Evolutionary conservation across 2,797 vertebrate species (phyloP).

Genomic region (Distichodus sexfasciatus): DNA sequence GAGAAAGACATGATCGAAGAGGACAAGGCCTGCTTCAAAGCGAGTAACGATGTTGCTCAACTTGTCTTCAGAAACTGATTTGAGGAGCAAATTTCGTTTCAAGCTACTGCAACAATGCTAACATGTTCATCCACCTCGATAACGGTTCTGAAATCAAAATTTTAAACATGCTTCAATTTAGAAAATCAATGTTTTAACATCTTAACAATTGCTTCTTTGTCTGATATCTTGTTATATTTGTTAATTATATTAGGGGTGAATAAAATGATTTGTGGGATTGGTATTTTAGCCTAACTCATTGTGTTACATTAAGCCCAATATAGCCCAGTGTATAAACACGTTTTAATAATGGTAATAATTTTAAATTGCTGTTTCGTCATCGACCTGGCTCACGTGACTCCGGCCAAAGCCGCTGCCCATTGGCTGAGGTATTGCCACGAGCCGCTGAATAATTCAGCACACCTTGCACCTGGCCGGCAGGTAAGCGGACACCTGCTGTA

Average conservation of each 20-base stretch:
- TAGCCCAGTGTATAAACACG: too few species aligned
- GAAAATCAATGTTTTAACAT: too few species aligned
- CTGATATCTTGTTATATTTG: too few species aligned
- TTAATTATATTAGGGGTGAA: too few species aligned
- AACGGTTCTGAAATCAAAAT: too few species aligned
- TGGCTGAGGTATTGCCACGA: slow-evolving; percentile 63
- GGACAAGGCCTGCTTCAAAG: not conserved
- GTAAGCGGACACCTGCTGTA: slow-evolving; percentile 82
- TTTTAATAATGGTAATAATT: too few species aligned
- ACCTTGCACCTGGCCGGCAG: slow-evolving; percentile 82
- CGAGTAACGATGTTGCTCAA: not conserved
- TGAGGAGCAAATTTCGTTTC: not conserved
- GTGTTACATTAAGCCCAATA: too few species aligned
- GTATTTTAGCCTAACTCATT: too few species aligned
- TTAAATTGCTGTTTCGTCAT: slow-evolving; percentile 25
- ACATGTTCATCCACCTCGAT: too few species aligned
- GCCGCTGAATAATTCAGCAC: slow-evolving; percentile 90
- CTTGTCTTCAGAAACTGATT: not conserved
- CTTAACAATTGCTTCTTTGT: too few species aligned
- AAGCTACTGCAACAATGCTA: not conserved
- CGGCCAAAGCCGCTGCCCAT: slow-evolving; percentile 15
- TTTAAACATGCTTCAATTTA: too few species aligned
- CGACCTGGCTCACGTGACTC: slow-evolving; percentile 8
- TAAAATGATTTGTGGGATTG: too few species aligned
- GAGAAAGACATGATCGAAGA: slow-evolving; percentile 11